phyloP scores from a whole-genome alignment of 92 coral and sea anemone genomes.

The Palythoa grandis region DNA sequence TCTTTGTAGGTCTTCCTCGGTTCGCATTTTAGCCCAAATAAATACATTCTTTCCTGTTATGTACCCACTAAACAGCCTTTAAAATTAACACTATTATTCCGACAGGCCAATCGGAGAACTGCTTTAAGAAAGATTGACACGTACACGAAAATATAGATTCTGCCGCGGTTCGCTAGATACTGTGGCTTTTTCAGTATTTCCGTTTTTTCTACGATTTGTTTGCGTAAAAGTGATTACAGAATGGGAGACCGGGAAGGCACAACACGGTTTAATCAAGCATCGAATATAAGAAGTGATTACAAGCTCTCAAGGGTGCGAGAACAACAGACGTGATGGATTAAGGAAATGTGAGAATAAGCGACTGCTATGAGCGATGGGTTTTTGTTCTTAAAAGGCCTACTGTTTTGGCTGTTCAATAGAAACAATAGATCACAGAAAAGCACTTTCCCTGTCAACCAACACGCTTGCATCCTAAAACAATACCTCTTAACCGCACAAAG shows the following conservation, averaged over 20 bases:
- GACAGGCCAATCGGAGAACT: conserved; percentile 65
- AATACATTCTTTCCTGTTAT: conserved; percentile 45
- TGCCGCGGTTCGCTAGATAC: conserved; percentile 71
- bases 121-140: conserved; percentile 67
- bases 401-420: conserved; percentile 46
- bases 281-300: background rate
- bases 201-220: conserved; percentile 67
- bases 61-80: conserved; percentile 54
- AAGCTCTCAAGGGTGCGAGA: background rate
- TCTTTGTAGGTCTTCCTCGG: background rate
- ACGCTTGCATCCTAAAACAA: conserved; percentile 66
- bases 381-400: conserved; percentile 41
- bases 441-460: conserved; percentile 58
- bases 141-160: conserved; percentile 57
- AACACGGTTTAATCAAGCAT: background rate
- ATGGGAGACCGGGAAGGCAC: conserved; percentile 22
- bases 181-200: conserved; percentile 63
- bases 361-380: conserved; percentile 24
- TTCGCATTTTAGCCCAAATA: conserved; percentile 38
- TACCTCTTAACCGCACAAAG: conserved; percentile 67
- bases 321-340: conserved; percentile 32
- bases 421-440: conserved; percentile 63
- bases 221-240: conserved; percentile 63
- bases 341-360: conserved; percentile 33
- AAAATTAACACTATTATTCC: conserved; percentile 45